phyloP scores from a whole-genome alignment of 2,888 invertebrate genomes.

The Leptinotarsa haldemani region DNA sequence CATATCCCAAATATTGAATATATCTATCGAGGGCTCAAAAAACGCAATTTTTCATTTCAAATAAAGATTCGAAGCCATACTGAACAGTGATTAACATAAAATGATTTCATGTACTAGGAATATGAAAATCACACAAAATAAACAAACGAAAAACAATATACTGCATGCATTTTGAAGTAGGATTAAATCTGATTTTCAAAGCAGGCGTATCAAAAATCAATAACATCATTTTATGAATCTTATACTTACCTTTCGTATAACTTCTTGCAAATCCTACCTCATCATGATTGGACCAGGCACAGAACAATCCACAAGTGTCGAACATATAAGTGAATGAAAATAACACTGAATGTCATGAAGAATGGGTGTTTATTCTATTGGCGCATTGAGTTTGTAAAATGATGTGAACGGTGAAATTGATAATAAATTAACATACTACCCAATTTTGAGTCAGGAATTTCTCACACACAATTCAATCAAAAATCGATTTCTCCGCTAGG shows the following conservation, averaged over 20 bases:
- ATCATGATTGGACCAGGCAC: not conserved
- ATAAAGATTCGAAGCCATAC: no score
- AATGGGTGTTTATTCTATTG: not conserved
- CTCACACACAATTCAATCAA: no score
- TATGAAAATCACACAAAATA: not conserved
- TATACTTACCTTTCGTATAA: not conserved
- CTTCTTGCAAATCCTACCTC: conserved; percentile 4
- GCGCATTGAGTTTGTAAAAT: not conserved
- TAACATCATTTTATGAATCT: not conserved
- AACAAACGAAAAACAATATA: not conserved
- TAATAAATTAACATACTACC: no score
- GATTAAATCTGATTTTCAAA: not conserved
- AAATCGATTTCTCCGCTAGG: no score
- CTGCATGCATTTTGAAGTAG: conserved; percentile 8
- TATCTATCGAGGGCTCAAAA: no score
- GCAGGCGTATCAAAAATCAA: not conserved
- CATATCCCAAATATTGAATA: no score
- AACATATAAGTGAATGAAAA: conserved; percentile 3
- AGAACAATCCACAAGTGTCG: conserved; percentile 8
- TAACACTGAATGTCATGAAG: not conserved
- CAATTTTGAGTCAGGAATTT: no score
- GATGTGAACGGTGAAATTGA: not conserved
- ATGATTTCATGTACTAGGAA: not conserved
- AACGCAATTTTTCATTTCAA: no score
- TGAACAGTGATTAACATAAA: not conserved